Conservation (phyloP, 1,140 invertebrate species). For the Lepidurus apus region DNA sequence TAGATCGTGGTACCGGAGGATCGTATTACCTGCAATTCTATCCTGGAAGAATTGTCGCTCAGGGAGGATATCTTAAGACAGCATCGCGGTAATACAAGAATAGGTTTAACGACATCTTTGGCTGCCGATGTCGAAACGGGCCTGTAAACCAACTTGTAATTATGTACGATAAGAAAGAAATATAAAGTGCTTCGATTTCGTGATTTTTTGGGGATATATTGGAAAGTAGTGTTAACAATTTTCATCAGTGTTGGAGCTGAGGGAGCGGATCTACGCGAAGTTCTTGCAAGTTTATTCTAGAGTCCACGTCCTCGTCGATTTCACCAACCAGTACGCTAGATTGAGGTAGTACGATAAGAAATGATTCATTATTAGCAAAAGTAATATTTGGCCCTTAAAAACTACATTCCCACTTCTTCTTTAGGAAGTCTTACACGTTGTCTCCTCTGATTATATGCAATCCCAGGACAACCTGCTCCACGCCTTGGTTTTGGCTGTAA, state of each 20-base stretch:
- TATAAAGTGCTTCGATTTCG: conserved; percentile 3
- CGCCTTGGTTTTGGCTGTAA: conserved; percentile 82
- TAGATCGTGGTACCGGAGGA: conserved; percentile 32
- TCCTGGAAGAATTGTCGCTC: conserved; percentile 27
- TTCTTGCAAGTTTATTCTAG: conserved; percentile 30
- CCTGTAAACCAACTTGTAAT: background rate
- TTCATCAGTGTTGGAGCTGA: conserved; percentile 36
- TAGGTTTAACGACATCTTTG: background rate
- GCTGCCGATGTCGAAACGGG: background rate
- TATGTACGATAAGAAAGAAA: conserved; percentile 25
- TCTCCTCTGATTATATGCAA: conserved; percentile 96
- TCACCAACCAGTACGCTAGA: conserved; percentile 35
- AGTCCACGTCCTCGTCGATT: conserved; percentile 34
- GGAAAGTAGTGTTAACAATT: background rate
- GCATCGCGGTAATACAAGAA: background rate
- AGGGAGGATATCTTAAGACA: conserved; percentile 20
- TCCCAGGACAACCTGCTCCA: conserved; percentile 93
- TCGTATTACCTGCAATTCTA: background rate
- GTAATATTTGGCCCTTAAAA: background rate
- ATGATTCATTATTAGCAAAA: background rate
- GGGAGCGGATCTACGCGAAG: conserved; percentile 31
- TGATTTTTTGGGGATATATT: conserved; percentile 8
- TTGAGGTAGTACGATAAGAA: background rate
- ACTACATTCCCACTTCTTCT: background rate
- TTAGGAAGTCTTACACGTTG: conserved; percentile 69